Percentiles rank a stretch among this genome's conserved stretches.
Evolutionary conservation across 2,113 vertebrate genomes (phyloP).

Genomic region (Etia nguti): DNA sequence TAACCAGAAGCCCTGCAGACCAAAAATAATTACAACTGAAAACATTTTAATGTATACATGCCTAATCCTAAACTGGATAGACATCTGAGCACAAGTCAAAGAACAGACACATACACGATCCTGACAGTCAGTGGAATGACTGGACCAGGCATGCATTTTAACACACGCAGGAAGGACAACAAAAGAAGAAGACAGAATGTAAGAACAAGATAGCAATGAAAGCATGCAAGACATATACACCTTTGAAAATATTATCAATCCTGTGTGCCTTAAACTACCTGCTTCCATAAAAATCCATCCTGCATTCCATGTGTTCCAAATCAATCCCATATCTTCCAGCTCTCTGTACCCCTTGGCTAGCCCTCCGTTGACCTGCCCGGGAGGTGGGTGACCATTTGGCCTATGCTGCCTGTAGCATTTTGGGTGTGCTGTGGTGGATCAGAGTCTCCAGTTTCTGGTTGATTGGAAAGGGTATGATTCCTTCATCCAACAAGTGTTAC

Average conservation of each 20-base stretch:
- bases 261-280: neutral
- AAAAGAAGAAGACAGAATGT: conserved; percentile 24
- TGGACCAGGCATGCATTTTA: conserved; percentile 26
- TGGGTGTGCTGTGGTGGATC: neutral
- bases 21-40: neutral
- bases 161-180: conserved; percentile 2
- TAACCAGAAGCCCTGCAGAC: neutral
- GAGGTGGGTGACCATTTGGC: neutral
- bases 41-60: neutral
- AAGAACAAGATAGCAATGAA: conserved; percentile 10
- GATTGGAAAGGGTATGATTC: neutral
- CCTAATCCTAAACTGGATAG: neutral
- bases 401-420: neutral
- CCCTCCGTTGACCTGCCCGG: neutral
- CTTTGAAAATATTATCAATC: no score
- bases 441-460: neutral
- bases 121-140: conserved; percentile 19
- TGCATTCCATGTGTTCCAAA: neutral
- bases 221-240: neutral
- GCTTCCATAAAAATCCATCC: neutral
- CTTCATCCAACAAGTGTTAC: neutral
- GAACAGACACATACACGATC: neutral
- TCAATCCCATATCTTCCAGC: neutral
- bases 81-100: neutral
- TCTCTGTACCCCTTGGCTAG: neutral